Percentiles rank a stretch among this genome's conserved stretches.
phyloP scores from a whole-genome alignment of 2,113 vertebrate genomes.

The Alouatta palliata region DNA sequence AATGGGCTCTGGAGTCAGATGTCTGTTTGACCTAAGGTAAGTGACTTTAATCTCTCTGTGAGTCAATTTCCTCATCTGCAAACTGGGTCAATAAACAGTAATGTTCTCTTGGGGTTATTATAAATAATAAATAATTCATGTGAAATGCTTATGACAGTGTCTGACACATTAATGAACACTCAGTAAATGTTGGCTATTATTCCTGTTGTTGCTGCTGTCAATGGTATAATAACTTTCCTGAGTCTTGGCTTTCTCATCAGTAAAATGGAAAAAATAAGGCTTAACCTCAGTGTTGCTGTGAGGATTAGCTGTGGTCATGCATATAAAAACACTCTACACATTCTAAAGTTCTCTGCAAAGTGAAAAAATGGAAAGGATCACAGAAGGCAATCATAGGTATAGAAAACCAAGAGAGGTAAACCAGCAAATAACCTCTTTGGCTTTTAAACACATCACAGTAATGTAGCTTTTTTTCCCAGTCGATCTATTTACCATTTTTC shows the following conservation, averaged over 20 bases:
- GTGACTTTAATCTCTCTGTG: not conserved
- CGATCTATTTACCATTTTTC: not conserved
- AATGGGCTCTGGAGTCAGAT: slow-evolving; percentile 26
- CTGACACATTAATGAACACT: slow-evolving; percentile 4
- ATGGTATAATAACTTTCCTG: slow-evolving; percentile 14
- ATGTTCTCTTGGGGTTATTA: not conserved
- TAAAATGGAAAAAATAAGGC: slow-evolving; percentile 41
- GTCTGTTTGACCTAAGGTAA: not conserved
- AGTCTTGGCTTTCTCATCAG: slow-evolving; percentile 2
- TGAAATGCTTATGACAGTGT: not conserved
- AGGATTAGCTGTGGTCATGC: not conserved
- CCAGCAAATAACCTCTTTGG: slow-evolving; percentile 40
- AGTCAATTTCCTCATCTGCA: slow-evolving; percentile 26
- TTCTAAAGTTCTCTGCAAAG: slow-evolving; percentile 40
- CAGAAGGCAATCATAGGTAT: slow-evolving; percentile 16
- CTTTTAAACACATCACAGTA: slow-evolving; percentile 31
- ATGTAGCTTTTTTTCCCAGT: not conserved
- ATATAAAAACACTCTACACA: not conserved
- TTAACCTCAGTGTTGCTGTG: not conserved
- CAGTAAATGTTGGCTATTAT: slow-evolving; percentile 23
- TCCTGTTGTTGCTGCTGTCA: not conserved
- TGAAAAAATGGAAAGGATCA: slow-evolving; percentile 29
- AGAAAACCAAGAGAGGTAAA: slow-evolving; percentile 49
- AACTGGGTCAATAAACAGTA: slow-evolving; percentile 5
- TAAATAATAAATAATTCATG: slow-evolving; percentile 41